Conservation (phyloP, 2,888 invertebrate species). For the Unio delphinus region DNA sequence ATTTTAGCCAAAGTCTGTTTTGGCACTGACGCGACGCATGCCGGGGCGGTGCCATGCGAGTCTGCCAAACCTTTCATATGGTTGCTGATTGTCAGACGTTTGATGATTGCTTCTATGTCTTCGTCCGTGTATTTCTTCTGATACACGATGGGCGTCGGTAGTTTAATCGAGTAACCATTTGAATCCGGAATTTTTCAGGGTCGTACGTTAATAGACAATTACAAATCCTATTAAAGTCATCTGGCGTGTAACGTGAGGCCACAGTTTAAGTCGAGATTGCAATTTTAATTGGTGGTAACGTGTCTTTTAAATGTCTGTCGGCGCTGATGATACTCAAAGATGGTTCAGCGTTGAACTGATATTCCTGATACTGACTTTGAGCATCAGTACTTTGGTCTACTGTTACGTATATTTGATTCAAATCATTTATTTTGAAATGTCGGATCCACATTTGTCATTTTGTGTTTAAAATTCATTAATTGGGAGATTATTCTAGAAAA, state of each 20-base stretch:
- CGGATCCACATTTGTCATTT: too few relatives aligned
- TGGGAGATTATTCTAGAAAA: too few relatives aligned
- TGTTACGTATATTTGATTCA: too few relatives aligned
- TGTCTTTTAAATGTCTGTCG: not conserved
- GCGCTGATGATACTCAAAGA: slow-evolving; percentile 19
- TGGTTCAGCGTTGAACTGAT: slow-evolving; percentile 30
- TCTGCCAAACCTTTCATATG: too few relatives aligned
- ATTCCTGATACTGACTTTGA: slow-evolving; percentile 25
- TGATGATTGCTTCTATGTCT: too few relatives aligned
- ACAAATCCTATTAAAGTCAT: slow-evolving; percentile 21
- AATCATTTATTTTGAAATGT: too few relatives aligned
- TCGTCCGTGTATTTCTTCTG: too few relatives aligned
- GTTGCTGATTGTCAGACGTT: too few relatives aligned
- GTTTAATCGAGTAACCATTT: too few relatives aligned
- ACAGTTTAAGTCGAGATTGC: slow-evolving; percentile 32
- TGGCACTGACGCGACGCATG: slow-evolving; percentile 15
- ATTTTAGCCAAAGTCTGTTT: slow-evolving; percentile 40
- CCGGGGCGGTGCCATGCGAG: too few relatives aligned
- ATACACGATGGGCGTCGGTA: too few relatives aligned
- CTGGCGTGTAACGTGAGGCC: slow-evolving; percentile 21
- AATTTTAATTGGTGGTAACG: slow-evolving; percentile 18
- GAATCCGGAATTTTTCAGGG: slow-evolving; percentile 28
- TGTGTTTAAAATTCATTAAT: too few relatives aligned
- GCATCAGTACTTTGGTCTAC: slow-evolving; percentile 18
- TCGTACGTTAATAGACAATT: slow-evolving; percentile 36